Conservation (phyloP, 2,113 vertebrate species). For the Heterotis niloticus region DNA sequence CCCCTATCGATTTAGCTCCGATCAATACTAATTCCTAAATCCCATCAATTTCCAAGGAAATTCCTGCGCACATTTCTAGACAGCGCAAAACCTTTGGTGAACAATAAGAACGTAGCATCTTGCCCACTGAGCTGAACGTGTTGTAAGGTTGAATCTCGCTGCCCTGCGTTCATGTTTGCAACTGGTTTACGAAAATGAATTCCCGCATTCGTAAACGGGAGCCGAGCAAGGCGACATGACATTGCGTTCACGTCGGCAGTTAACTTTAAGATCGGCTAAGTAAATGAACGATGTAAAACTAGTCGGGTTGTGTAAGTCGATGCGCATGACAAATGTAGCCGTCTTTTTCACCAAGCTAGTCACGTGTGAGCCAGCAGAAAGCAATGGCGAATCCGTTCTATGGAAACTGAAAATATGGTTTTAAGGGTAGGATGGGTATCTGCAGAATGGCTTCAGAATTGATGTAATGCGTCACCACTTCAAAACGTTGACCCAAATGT, state of each 20-base stretch:
- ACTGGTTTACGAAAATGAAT: background rate
- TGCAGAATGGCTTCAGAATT: background rate
- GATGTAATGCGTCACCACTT: background rate
- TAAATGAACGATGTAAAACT: no score
- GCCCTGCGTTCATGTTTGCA: background rate
- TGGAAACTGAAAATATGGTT: background rate
- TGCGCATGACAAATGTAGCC: background rate
- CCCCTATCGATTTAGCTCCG: constrained; percentile 1
- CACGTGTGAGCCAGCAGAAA: background rate
- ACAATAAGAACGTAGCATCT: background rate
- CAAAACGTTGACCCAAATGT: constrained; percentile 16
- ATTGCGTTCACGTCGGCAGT: background rate
- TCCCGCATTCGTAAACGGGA: background rate
- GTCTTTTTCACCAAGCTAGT: background rate
- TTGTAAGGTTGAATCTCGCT: background rate
- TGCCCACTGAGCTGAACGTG: background rate
- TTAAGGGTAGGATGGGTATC: background rate
- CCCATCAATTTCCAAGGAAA: constrained; percentile 8
- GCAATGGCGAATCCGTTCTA: background rate
- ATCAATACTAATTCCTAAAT: constrained; percentile 5
- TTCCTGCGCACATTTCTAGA: background rate
- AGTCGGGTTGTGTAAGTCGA: no score
- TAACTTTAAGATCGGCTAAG: no score
- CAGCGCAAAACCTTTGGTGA: constrained; percentile 14
- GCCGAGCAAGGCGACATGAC: background rate